Percentiles rank a stretch among this genome's conserved stretches.
Evolutionary conservation across 2,888 invertebrate species (phyloP).

Genomic region (Idaea dimidiata): DNA sequence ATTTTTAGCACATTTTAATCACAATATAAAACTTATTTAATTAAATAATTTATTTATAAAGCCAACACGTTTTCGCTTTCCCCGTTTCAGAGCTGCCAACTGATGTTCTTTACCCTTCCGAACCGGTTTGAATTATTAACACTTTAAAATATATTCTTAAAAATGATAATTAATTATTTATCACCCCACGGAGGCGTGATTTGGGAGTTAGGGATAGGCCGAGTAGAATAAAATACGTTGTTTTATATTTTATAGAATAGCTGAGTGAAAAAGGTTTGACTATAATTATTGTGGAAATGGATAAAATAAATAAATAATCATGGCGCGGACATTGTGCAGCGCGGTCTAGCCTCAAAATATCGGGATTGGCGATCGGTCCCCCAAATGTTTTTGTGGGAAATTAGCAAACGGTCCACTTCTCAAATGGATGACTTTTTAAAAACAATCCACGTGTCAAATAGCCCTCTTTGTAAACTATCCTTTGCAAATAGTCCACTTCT

Average conservation of each 20-base stretch:
- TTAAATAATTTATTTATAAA: constrained; percentile 38
- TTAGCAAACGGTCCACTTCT: too few relatives aligned
- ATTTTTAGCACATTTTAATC: constrained; percentile 1
- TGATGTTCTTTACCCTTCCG: constrained; percentile 70
- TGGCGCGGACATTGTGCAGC: background rate
- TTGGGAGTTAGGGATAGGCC: constrained; percentile 29
- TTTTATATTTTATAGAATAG: background rate
- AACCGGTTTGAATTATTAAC: constrained; percentile 60
- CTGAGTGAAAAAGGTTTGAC: background rate
- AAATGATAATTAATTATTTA: constrained; percentile 64
- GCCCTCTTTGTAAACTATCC: too few relatives aligned
- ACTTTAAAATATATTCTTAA: constrained; percentile 67
- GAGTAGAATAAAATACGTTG: background rate
- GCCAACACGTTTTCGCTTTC: constrained; percentile 49
- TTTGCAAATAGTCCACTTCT: too few relatives aligned
- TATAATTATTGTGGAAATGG: constrained; percentile 5
- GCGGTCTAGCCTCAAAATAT: too few relatives aligned
- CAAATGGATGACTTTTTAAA: too few relatives aligned
- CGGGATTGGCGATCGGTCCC: too few relatives aligned
- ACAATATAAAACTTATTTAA: constrained; percentile 20
- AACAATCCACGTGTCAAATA: too few relatives aligned
- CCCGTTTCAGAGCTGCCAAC: constrained; percentile 58
- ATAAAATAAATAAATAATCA: background rate
- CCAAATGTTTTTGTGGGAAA: too few relatives aligned
- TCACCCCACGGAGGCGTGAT: constrained; percentile 26